Evolutionary conservation across 2,797 vertebrate species (phyloP), one percentile per base, ranked within the genome.

Genomic region (Chiroxiphia lanceolata): DNA sequence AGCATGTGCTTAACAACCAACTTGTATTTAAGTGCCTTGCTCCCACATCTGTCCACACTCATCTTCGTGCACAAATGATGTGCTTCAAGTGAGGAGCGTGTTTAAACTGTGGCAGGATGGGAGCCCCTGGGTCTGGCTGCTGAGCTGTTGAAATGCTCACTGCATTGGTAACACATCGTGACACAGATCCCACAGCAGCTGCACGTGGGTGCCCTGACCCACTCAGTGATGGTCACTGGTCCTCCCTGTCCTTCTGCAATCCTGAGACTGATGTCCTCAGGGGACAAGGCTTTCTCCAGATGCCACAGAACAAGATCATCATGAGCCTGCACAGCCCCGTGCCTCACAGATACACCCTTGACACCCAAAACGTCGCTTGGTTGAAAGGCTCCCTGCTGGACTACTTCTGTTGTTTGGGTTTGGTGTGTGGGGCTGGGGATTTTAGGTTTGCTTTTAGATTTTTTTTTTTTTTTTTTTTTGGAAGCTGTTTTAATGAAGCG

Each of bases 401-500:
- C 84, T 90, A 90, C 92, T 97, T 86, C 83, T 91, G 85, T 89
- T 76, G 42, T 60, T 91, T 63, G 90, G 33, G 65, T 83, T 88
- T 80, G 57, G 47, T 44, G 47, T 22, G n/a, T 69, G 77, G 70
- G 80, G 67, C 47, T 95, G 77, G n/a, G 65, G 25, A 11, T 70
- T 91, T 92, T 56, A 67, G 33, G 27, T 68, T 91, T 82, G 26
- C 15, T 78, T 78, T 59, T 31, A 31, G 18, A 53, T 53, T 31
- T 8, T 85, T 94, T 93, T 57, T 19, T 29, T 33, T 29, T 42
- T n/a, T 44, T 56, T 56, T 80, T 78, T 88, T 82, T 76, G 23
- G 59, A 96, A 97, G 97, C 93, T 15, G 22, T 85, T 97, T 88
- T 93, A 96, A 91, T 45, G 71, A 97, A 96, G 81, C 77, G 78